These are phyloP conservation scores for Pristionchus mayeri DNA, from an alignment of 2,888 invertebrate genomes.

Conservation along the genomic window DNA sequence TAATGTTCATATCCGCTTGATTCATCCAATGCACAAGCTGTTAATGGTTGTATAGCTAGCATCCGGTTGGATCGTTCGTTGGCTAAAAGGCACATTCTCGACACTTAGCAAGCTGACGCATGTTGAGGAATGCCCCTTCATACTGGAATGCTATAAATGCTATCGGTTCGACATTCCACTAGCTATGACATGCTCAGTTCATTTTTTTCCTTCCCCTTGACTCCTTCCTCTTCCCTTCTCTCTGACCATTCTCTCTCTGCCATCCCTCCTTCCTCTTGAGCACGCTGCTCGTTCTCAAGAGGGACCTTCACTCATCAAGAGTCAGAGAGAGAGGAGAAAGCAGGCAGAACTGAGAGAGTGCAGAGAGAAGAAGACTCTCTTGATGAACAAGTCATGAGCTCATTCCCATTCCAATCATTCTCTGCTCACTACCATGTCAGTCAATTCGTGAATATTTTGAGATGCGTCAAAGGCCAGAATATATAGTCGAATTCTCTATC, in stretches of 20 bases:
- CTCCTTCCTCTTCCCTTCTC: not conserved
- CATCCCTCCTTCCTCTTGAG: not conserved
- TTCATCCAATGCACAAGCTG: no score
- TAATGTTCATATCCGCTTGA: no score
- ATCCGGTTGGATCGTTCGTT: no score
- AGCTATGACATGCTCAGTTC: no score
- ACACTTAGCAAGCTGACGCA: no score
- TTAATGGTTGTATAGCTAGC: no score
- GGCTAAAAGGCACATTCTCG: no score
- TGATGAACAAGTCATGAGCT: constrained; percentile 15
- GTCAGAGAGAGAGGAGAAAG: constrained; percentile 1
- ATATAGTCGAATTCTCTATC: not conserved
- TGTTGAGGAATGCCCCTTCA: no score
- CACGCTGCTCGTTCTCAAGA: not conserved
- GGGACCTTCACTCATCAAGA: constrained; percentile 9
- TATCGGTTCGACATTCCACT: no score
- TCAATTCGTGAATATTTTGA: not conserved
- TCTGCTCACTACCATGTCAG: not conserved
- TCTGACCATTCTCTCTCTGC: not conserved
- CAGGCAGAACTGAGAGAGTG: constrained; percentile 8
- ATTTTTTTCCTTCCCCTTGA: not conserved
- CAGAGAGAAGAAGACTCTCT: not conserved
- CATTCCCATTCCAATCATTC: constrained; percentile 13
- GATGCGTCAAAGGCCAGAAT: not conserved
- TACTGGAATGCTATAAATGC: no score